Evolutionary conservation across 2,888 invertebrate genomes (phyloP).

Genomic region (Automeris io): DNA sequence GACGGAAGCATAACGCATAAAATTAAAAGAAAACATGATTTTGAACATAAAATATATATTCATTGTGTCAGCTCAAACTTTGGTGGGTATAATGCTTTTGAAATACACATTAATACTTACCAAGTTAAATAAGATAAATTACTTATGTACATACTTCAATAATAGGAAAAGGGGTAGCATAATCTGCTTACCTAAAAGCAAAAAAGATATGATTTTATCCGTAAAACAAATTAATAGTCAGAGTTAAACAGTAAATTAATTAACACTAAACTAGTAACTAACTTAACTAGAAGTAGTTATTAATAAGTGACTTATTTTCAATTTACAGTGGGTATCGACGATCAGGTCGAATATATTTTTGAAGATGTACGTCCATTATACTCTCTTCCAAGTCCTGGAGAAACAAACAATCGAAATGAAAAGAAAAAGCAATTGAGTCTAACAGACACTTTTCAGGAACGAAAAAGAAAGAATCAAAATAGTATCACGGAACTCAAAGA

Average conservation of each 20-base stretch:
- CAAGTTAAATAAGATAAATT: too few relatives aligned
- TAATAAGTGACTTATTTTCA: too few relatives aligned
- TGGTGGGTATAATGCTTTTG: conserved; percentile 50
- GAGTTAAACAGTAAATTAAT: too few relatives aligned
- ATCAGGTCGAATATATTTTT: conserved; percentile 47
- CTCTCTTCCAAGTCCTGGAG: conserved; percentile 7
- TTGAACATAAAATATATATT: conserved; percentile 63
- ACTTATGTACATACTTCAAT: too few relatives aligned
- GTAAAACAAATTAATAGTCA: too few relatives aligned
- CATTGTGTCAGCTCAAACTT: conserved; percentile 78
- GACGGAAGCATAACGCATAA: conserved; percentile 56
- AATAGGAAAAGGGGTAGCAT: too few relatives aligned
- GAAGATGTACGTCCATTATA: conserved; percentile 29
- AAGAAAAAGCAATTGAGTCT: conserved; percentile 30
- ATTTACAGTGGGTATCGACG: conserved; percentile 74
- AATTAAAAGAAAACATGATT: conserved; percentile 51
- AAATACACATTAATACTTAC: neutral
- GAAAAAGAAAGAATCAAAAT: conserved; percentile 43
- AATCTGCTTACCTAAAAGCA: too few relatives aligned
- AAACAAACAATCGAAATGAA: conserved; percentile 12
- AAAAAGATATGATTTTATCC: too few relatives aligned
- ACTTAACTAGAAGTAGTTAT: too few relatives aligned
- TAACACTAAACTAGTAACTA: too few relatives aligned
- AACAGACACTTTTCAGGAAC: conserved; percentile 40
- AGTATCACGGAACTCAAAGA: conserved; percentile 41